Evolutionary conservation across 1,140 invertebrate species (phyloP), one percentile per base, ranked within the genome.

Genomic region (Lucilia cuprina): DNA sequence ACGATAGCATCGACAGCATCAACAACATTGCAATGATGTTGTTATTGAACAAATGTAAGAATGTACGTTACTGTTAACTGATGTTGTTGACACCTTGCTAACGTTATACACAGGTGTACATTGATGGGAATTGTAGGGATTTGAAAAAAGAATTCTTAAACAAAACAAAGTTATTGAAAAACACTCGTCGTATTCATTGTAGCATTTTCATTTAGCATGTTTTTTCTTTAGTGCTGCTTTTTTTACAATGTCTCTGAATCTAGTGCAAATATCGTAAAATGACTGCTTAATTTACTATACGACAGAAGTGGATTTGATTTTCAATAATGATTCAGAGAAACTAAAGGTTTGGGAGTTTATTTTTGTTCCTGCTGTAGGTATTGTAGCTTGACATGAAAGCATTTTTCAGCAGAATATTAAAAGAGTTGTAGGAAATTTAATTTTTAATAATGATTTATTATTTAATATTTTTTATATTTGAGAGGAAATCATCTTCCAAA

Each of bases 1-100:
- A 50, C 13, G 13, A 25, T 41, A 55, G 12, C 9, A 34, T 49
- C 1, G 60, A 74, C 12, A 50, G n/a, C 21, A 30, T 60, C 47
- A 25, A 17, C 25, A 19, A 7, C 14, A 14, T 74, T 70, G 30
- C 35, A 74, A 14, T 47, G 65, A 30, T 21, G 10, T 77, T 49
- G 19, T 82, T 19, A 21, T 82, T 12, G 75, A 35, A 34, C 14
- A 34, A 34, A 50, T 30, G 19, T 74, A 8, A 13, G 19, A 21
- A 14, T 47, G 1, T 47, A 74, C 19, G 8, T 30, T 35, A 30
- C n/a, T 30, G 25, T 30, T 10, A 83, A n/a, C 55, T 30, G 30
- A 82, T 41, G 19, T 55, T 82, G 34, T 83, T 49, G 82, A 49
- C 19, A 77, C 83, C 21, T 84, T 77, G 25, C 25, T 80, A 75